Base-by-base conservation (phyloP, 2,113 vertebrate species). In the Lipophrys pholis region DNA sequence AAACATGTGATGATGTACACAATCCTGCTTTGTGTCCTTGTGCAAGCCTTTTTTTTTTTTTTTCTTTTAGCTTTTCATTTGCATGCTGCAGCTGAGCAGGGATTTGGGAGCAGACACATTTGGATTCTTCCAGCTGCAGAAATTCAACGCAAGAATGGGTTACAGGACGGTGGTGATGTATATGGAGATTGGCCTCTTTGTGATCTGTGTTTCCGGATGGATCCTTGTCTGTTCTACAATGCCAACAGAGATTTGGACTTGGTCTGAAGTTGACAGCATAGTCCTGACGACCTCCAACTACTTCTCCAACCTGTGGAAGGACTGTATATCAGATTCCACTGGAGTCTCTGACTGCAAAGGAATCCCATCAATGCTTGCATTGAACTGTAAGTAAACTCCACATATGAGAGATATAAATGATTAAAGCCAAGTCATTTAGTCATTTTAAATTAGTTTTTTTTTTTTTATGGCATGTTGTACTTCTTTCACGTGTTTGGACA, bases 291-390 rank as follows among this genome's bases (percentile, higher is more conserved):
- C 96, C 4, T 92, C 95, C n/a, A 96, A 96, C 89, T 97, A 94
- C 83, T 99, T 93, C 91, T 96, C 97, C 85, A 99, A 98, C 87
- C 91, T 98, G 49, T 98, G 97, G 97, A 98, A 97, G 91, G 95
- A 96, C 5, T 99, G 97, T 65, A 77, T 97, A 53, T 95, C 96
- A 41, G 97, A 98, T 86, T 96, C 96, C 63, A 98, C 97, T 0
- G 97, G 97, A 11, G 94, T 96, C 35, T 96, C 96, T 63, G 96
- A 97, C 94, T 98, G 96, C 93, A 98, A 97, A 83, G 95, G 95
- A 56, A 98, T 96, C 80, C 95, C 96, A 46, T 98, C 97, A 38
- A 86, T 98, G 95, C 89, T 99, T 81, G 96, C 94, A 6, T 91
- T 98, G 7, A 85, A 84, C 53, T 91, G 91, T 92, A 68, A 89